These are phyloP conservation scores for Holcopasites calliopsidis DNA, from an alignment of 1,140 invertebrate species.

Conservation along the genomic window DNA sequence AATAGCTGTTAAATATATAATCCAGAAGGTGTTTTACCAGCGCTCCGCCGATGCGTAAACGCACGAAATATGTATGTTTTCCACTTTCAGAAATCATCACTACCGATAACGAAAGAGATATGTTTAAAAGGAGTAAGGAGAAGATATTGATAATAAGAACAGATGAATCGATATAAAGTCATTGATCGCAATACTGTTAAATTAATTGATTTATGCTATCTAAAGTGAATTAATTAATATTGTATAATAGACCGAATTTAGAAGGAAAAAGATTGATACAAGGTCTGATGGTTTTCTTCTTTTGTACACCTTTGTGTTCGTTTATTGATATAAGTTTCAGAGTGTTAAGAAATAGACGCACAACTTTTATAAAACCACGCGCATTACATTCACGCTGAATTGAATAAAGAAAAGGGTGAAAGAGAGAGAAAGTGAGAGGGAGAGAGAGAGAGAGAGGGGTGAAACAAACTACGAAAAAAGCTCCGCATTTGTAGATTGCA, in stretches of 20 bases:
- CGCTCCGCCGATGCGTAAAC: too few relatives aligned
- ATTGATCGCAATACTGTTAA: conserved; percentile 54
- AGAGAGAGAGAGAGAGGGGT: not conserved
- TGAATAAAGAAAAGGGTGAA: too few relatives aligned
- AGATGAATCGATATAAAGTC: conserved; percentile 21
- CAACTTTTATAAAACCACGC: conserved; percentile 54
- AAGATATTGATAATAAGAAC: conserved; percentile 12
- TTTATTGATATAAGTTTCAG: conserved; percentile 17
- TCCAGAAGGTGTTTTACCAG: too few relatives aligned
- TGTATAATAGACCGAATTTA: not conserved
- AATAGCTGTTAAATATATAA: too few relatives aligned
- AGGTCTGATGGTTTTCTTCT: conserved; percentile 7
- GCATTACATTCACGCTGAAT: conserved; percentile 53
- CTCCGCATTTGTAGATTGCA: conserved; percentile 12
- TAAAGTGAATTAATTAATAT: not conserved
- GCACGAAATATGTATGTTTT: too few relatives aligned
- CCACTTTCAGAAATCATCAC: too few relatives aligned
- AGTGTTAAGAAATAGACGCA: conserved; percentile 35
- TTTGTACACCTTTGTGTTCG: not conserved
- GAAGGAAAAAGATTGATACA: conserved; percentile 43
- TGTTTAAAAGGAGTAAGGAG: conserved; percentile 34
- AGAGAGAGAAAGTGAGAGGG: conserved; percentile 16
- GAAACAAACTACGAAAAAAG: not conserved
- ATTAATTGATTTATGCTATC: conserved; percentile 36
- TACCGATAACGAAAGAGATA: not conserved